These are phyloP conservation scores for Scaptomyza graminum DNA, from an alignment of 1,140 invertebrate genomes.

Conservation along the genomic window DNA sequence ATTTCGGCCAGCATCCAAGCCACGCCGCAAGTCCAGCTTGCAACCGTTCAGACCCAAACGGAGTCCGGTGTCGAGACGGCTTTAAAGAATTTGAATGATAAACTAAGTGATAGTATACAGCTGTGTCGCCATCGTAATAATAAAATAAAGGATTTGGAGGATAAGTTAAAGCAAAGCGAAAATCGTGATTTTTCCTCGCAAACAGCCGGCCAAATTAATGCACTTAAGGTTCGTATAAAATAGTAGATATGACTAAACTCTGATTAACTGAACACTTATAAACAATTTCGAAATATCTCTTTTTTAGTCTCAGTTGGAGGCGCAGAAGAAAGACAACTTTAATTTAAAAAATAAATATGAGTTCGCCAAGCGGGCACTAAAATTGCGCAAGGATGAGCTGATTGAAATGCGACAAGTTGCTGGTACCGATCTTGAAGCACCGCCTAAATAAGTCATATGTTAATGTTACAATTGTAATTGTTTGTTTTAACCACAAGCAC, in stretches of 20 bases:
- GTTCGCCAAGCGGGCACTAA: slow-evolving; percentile 44
- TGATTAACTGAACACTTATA: too few relatives aligned
- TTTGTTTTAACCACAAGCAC: neutral
- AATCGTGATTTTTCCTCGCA: slow-evolving; percentile 50
- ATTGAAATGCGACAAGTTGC: slow-evolving; percentile 25
- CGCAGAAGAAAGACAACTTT: slow-evolving; percentile 43
- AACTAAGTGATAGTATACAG: slow-evolving; percentile 42
- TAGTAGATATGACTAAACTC: too few relatives aligned
- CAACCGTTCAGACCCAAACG: slow-evolving; percentile 46
- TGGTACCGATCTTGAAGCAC: slow-evolving; percentile 10
- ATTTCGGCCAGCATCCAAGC: neutral
- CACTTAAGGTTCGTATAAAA: slow-evolving; percentile 47
- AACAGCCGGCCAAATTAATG: slow-evolving; percentile 51
- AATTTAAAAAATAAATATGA: slow-evolving; percentile 56
- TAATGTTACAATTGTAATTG: slow-evolving; percentile 16
- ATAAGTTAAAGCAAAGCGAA: slow-evolving; percentile 48
- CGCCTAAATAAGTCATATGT: slow-evolving; percentile 38
- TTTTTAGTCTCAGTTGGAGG: slow-evolving; percentile 50
- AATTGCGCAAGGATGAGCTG: slow-evolving; percentile 58
- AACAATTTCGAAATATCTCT: neutral
- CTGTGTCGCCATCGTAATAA: slow-evolving; percentile 54
- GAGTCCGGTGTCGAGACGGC: slow-evolving; percentile 49
- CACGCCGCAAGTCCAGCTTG: neutral
- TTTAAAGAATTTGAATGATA: slow-evolving; percentile 35
- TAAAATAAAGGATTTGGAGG: slow-evolving; percentile 51